Evolutionary conservation across 2,113 vertebrate species (phyloP), one percentile per base, ranked within the genome.

Genomic region (Corythaeola cristata): DNA sequence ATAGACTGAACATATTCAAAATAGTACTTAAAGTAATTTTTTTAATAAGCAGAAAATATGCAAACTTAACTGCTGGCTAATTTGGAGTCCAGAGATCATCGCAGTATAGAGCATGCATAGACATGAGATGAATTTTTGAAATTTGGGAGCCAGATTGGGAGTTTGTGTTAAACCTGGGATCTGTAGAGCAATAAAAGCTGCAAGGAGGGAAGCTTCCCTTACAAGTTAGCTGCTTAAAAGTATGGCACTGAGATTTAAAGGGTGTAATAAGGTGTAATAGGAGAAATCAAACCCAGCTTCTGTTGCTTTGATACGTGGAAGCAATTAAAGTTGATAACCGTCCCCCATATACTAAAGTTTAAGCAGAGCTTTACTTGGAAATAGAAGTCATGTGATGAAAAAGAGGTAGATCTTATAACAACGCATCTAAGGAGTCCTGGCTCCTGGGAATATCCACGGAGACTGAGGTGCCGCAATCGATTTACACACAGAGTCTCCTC

Each of bases 41-140:
- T 98, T 99, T 99, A 99, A 99, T 99, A 98, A 99, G 98, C 98
- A 99, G 98, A 98, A 99, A 99, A 99, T 98, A 99, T 98, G 98
- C 98, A 98, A 97, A 96, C 97, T 98, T 98, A 97, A 98, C 98
- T 98, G 98, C 98, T 98, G 97, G 95, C 98, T 99, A 98, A 99
- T 99, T 98, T 97, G 97, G 97, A 96, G 96, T 98, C 94, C 96
- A 93, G 90, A 96, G 97, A 97, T 96, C 94, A 97, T 97, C 92
- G 27, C 8, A 2, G 27, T 81, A n/a, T 68, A 95, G 94, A 96
- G 79, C 39, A 93, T 90, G 89, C 22, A 32, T 96, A 75, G 92
- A 89, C 91, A 93, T 78, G 78, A 93, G 60, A 64, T 80, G 85
- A 73, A 84, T 75, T 92, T 91, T 87, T 96, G 82, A 67, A 95